phyloP scores from a whole-genome alignment of 2,888 invertebrate genomes.

The Cephus nigrinus region DNA sequence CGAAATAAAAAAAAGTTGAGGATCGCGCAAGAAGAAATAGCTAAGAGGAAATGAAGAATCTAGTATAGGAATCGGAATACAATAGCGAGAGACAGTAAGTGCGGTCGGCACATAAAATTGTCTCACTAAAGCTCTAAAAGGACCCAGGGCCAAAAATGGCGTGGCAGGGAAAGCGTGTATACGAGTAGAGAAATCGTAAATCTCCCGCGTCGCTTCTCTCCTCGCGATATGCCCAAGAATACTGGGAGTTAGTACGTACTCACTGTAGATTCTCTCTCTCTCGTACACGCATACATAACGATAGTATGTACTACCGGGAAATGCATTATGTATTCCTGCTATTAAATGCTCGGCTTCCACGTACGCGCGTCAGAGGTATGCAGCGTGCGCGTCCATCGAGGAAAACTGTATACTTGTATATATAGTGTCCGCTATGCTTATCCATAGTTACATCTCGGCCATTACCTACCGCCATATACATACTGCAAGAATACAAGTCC shows the following conservation, averaged over 20 bases:
- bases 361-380: constrained; percentile 9
- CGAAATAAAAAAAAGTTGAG: background rate
- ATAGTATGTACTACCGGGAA: constrained; percentile 28
- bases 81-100: constrained; percentile 29
- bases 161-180: constrained; percentile 39
- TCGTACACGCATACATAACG: constrained; percentile 20
- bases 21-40: background rate
- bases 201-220: constrained; percentile 29
- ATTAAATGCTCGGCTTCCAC: background rate
- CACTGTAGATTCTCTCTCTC: background rate
- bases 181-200: constrained; percentile 48
- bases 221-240: background rate
- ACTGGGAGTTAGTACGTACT: background rate
- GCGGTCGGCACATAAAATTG: background rate
- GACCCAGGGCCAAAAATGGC: constrained; percentile 36
- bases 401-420: background rate
- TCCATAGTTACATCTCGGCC: background rate
- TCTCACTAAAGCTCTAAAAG: constrained; percentile 31
- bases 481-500: background rate
- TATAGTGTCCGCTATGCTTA: background rate
- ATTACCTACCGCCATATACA: background rate
- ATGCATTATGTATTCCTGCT: constrained; percentile 19
- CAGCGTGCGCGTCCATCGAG: background rate
- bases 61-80: constrained; percentile 36
- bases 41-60: background rate